These are phyloP conservation scores for Corythaixoides concolor DNA, from an alignment of 2,113 vertebrate species.

Conservation along the genomic window DNA sequence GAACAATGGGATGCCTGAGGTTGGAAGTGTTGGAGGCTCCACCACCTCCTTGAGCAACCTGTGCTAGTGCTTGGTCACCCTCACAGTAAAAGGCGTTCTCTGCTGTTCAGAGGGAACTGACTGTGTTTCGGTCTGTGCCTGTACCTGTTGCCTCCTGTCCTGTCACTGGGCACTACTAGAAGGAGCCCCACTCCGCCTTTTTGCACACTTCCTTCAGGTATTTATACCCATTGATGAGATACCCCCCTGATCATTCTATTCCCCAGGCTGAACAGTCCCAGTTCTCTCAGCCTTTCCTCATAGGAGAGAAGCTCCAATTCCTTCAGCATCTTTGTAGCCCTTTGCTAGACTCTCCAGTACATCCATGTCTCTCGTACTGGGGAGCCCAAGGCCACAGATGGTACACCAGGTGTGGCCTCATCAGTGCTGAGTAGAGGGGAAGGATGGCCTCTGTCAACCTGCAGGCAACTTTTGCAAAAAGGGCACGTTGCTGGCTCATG, in stretches of 20 bases:
- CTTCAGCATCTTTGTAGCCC: background rate
- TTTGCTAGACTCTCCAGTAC: background rate
- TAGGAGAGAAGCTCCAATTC: background rate
- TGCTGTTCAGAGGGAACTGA: background rate
- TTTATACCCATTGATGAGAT: background rate
- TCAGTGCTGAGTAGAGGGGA: background rate
- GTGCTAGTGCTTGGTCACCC: too few relatives aligned
- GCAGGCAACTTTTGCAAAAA: background rate
- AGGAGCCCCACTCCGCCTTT: background rate
- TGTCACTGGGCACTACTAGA: background rate
- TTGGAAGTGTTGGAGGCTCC: background rate
- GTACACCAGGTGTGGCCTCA: background rate
- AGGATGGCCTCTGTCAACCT: background rate
- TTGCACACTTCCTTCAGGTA: background rate
- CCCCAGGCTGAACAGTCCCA: background rate
- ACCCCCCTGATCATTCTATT: too few relatives aligned
- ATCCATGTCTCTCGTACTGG: background rate
- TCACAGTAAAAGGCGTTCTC: background rate
- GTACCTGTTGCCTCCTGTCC: background rate
- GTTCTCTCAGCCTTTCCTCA: background rate
- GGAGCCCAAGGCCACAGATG: background rate
- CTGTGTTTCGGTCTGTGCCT: background rate
- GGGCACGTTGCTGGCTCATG: accelerated
- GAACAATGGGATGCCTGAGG: background rate
- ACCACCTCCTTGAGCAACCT: background rate